Evolutionary conservation across 2,888 invertebrate species (phyloP), one percentile per base, ranked within the genome.

Genomic region (Watsonalla binaria): DNA sequence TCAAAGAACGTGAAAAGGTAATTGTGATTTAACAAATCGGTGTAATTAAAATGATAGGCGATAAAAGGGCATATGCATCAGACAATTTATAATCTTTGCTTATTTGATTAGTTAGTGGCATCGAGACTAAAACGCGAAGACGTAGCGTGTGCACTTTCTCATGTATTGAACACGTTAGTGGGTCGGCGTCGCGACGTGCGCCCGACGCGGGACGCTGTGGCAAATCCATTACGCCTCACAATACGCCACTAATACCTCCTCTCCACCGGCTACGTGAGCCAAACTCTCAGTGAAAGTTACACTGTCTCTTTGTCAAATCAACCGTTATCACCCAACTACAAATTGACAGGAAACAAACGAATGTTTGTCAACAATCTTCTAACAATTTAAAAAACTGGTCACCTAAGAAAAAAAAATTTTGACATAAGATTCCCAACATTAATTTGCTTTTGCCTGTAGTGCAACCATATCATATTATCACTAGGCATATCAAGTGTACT

Each of bases 161-260:
- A 80, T 78, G 79, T 80, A 81, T 82, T 81, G 78, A 80, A 80
- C 78, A 76, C 72, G 74, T 82, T 79, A 82, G 84, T 88, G 78
- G 87, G 87, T 85, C 85, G 76, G 72, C 68, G 52, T 64, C 58
- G 70, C 68, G 69, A 72, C 72, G 74, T 68, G 74, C 47, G 54
- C 54, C 51, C 46, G 51, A 52, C 48, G 57, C 53, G 61, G 60
- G 55, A 58, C 61, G 60, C 66, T 66, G 74, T 72, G 64, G 71
- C 74, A 64, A 80, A 79, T 78, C 74, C 78, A 80, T 82, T 80
- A 76, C 70, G 68, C 65, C 66, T 72, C 61, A 77, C 78, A 80
- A 78, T 76, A 74, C 75, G 62, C 66, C 65, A 63, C 66, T 65
- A 72, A 79, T 76, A 72, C 75, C 77, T 74, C 74, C 67, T 68